Percentiles rank a stretch among this genome's conserved stretches.
phyloP scores from a whole-genome alignment of 2,113 vertebrate species.

The Hydropotes inermis region DNA sequence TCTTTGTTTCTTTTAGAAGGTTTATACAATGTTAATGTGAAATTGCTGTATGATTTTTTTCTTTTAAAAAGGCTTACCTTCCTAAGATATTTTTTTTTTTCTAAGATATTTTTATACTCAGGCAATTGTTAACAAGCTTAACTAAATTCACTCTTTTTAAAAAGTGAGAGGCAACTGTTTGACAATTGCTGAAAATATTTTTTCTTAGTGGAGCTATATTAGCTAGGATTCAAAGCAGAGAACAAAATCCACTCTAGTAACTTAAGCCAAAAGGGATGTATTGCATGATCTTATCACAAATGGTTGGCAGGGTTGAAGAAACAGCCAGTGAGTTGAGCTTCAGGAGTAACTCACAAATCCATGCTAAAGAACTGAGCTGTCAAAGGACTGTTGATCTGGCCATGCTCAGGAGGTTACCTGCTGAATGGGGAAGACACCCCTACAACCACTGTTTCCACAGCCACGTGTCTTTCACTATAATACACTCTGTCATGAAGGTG shows the following conservation, averaged over 20 bases:
- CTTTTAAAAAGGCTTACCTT: neutral
- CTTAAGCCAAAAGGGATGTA: neutral
- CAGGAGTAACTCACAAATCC: neutral
- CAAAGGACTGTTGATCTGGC: neutral
- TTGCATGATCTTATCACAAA: neutral
- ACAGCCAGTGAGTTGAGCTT: neutral
- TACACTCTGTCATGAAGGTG: neutral
- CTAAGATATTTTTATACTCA: neutral
- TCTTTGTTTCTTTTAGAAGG: neutral
- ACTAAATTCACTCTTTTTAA: neutral
- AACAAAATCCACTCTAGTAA: neutral
- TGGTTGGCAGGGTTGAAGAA: neutral
- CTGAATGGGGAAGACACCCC: neutral
- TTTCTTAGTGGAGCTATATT: neutral
- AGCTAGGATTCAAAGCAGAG: neutral
- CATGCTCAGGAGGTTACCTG: neutral
- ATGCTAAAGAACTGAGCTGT: neutral
- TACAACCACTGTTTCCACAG: neutral
- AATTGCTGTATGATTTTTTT: neutral
- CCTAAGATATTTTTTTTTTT: conserved; percentile 9
- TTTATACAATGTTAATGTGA: neutral
- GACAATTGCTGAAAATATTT: neutral
- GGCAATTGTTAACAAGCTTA: neutral
- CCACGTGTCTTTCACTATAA: neutral
- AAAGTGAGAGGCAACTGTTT: neutral